A percentile compares a stretch with the other conserved stretches of the same genome.
Conservation (phyloP, 2,888 invertebrate genomes). For the Nomada flava region DNA sequence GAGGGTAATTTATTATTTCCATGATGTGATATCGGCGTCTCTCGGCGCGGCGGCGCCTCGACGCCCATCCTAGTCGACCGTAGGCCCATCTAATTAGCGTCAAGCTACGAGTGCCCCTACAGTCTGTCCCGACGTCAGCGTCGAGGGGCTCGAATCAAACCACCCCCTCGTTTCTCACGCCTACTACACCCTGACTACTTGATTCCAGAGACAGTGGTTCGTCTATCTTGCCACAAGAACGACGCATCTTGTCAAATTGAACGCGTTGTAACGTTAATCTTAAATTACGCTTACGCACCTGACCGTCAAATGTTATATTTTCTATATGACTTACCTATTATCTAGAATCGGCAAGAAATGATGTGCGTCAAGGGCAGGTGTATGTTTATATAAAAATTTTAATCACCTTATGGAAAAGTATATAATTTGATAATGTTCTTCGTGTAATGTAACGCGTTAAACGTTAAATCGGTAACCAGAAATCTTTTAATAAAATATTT, state of each 20-base stretch:
- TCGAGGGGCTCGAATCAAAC: constrained; percentile 58
- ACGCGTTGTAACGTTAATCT: constrained; percentile 25
- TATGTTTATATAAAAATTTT: no score
- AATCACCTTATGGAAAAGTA: no score
- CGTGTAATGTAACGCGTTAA: no score
- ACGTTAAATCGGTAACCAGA: no score
- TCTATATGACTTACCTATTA: no score
- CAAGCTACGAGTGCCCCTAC: constrained; percentile 55
- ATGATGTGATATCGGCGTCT: constrained; percentile 45
- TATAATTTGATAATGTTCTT: no score
- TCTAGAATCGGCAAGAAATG: no score
- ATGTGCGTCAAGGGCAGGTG: no score
- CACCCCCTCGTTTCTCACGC: constrained; percentile 36
- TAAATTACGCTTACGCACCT: not conserved
- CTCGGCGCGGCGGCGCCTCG: constrained; percentile 52
- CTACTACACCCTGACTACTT: constrained; percentile 34
- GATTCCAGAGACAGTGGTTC: constrained; percentile 37
- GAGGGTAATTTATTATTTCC: constrained; percentile 63
- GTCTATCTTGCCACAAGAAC: constrained; percentile 34
- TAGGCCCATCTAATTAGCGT: constrained; percentile 70
- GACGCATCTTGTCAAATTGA: constrained; percentile 27
- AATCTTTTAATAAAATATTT: no score
- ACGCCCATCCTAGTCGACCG: constrained; percentile 58
- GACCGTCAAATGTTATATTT: no score
- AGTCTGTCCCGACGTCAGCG: constrained; percentile 61